phyloP scores from a whole-genome alignment of 2,888 invertebrate genomes.

The Caenorhabditis sinica region DNA sequence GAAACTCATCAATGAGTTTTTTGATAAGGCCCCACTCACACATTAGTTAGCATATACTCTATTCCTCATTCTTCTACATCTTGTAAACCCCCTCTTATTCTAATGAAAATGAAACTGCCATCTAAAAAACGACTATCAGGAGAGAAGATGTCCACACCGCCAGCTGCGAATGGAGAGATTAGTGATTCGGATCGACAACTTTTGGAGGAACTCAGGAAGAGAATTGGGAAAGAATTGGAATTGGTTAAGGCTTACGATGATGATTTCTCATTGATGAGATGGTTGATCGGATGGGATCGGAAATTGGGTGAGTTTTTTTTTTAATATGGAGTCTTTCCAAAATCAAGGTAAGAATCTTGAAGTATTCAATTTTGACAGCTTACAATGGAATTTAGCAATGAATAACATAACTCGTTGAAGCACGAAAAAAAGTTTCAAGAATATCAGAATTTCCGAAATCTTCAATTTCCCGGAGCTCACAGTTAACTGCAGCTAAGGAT shows the following conservation, averaged over 20 bases:
- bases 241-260: conserved; percentile 78
- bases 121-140: conserved; percentile 44
- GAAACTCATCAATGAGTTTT: neutral
- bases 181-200: conserved; percentile 63
- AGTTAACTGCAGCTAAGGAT: no score
- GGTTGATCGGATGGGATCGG: conserved; percentile 82
- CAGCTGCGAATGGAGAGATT: conserved; percentile 42
- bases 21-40: neutral
- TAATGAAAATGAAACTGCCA: conserved; percentile 16
- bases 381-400: no score
- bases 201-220: conserved; percentile 59
- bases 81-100: neutral
- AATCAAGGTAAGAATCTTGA: no score
- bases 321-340: no score
- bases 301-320: conserved; percentile 73
- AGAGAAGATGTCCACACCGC: conserved; percentile 34
- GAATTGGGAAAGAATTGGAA: conserved; percentile 70
- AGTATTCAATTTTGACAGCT: no score
- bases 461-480: no score
- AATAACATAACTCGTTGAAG: no score
- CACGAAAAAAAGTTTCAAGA: no score
- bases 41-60: no score
- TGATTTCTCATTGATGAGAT: conserved; percentile 77
- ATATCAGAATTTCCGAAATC: no score
- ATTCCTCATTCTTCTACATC: conserved; percentile 22